Evolutionary conservation across 1,140 invertebrate species (phyloP).

Genomic region (Neotoxoptera formosana): DNA sequence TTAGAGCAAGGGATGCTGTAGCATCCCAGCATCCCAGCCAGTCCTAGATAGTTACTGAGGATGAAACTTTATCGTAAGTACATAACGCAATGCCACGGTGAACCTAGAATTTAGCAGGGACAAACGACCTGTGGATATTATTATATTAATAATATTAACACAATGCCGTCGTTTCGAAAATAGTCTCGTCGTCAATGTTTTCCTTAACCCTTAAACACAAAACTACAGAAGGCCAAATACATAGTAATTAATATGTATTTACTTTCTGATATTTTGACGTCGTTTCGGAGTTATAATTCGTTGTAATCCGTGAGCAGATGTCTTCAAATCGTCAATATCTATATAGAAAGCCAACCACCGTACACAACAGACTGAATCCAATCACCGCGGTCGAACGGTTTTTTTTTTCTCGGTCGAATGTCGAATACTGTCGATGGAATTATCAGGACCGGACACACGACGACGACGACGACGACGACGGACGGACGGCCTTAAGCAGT

Average conservation of each 20-base stretch:
- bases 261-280: neutral
- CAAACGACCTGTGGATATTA: neutral
- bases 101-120: neutral
- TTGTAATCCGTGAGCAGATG: neutral
- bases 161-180: neutral
- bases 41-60: neutral
- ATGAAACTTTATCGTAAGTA: neutral
- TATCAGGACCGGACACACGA: neutral
- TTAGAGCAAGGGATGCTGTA: too few relatives aligned
- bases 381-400: neutral
- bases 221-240: neutral
- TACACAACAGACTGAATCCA: neutral
- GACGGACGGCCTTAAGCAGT: neutral
- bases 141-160: too few relatives aligned
- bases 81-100: neutral
- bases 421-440: too few relatives aligned
- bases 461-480: too few relatives aligned
- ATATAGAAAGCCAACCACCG: neutral
- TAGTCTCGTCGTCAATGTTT: neutral
- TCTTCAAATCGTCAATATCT: neutral
- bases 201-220: neutral
- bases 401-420: neutral
- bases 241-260: conserved; percentile 1
- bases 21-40: too few relatives aligned
- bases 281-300: neutral